Evolutionary conservation across 1,140 invertebrate species (phyloP), one percentile per base, ranked within the genome.

Genomic region (Colletes latitarsis): DNA sequence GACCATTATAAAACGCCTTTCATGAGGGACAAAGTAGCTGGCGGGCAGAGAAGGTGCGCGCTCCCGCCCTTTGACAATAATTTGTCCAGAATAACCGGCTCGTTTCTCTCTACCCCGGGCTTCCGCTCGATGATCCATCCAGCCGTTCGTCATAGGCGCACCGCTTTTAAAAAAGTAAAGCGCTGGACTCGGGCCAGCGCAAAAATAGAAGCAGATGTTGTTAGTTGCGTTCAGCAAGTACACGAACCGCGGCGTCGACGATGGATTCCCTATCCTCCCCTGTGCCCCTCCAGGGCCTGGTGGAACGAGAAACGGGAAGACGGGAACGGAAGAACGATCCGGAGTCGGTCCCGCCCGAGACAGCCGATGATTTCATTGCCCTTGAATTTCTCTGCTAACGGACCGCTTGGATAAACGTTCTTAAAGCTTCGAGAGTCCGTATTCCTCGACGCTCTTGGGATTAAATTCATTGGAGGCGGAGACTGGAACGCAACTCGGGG

Each of bases 131-230:
- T 92, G 90, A 93, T 91, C 90, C 87, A 90, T 92, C 90, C 88
- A 90, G 91, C 88, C 89, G 90, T 92, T 93, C 91, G 90, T 92
- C 89, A 93, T 92, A 93, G 87, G 88, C 86, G 88, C 82, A 86
- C 79, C 77, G 87, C 74, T 77, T 92, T 93, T 92, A 91, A 92
- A 79, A 93, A 93, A 92, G 88, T 92, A 90, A 92, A 92, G 89
- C 89, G 91, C 92, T 93, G 93, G 93, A 93, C 89, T 89, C 88
- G 89, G 91, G 92, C 93, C 93, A 93, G 88, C 89, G 91, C 92
- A 92, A 93, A 93, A 93, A 93, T 93, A 93, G 93, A 93, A 93
- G 92, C 92, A 93, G 91, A 93, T 93, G 93, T 93, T 93, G 88
- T 88, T 89, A 87, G 88, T 87, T 90, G 84, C 84, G 84, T 86